Base-by-base conservation (phyloP, 2,888 invertebrate genomes). In the Eupithecia abbreviata region DNA sequence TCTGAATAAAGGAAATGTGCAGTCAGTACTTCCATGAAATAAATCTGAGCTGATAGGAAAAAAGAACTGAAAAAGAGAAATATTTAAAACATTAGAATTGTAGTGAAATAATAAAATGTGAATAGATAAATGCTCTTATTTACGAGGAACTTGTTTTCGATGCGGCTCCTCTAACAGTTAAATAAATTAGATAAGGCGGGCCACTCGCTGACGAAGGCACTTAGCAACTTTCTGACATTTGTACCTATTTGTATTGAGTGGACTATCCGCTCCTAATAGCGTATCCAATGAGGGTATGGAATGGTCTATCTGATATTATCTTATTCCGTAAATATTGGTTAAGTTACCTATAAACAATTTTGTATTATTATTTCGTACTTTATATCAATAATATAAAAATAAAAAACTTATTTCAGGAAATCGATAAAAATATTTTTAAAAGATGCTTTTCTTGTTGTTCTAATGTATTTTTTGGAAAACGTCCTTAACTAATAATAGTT, bases 161-260 rank as follows among this genome's bases (percentile, higher is more conserved):
- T 86, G 86, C 84, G 85, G 80, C 85, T 83, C 84, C 84, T 83
- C 88, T 89, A 90, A 91, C 90, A 90, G 90, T 91, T 90, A 91
- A 91, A 91, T 92, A 92, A 91, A 92, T 91, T 91, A 92, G 92
- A 92, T 91, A 92, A 92, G 89, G 84, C 88, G 85, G 86, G 86
- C 88, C 88, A 88, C 87, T 85, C 82, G 89, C 90, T 87, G 87
- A 90, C 88, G 84, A 81, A 85, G 85, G 87, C 90, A 91, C 91
- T 91, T 90, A 89, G 86, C 84, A 89, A 92, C 88, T 92, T 92
- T 91, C 86, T 86, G 86, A 86, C 84, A 92, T 88, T 92, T 89
- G 86, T 88, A 84, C 69, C 12, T 88, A 84, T 87, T 77, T 85
- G 83, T 88, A 85, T 87, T 85, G 84, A 85, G 84, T 86, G 85